Conservation (phyloP, 2,888 invertebrate genomes). For the Drosophila lutescens region DNA sequence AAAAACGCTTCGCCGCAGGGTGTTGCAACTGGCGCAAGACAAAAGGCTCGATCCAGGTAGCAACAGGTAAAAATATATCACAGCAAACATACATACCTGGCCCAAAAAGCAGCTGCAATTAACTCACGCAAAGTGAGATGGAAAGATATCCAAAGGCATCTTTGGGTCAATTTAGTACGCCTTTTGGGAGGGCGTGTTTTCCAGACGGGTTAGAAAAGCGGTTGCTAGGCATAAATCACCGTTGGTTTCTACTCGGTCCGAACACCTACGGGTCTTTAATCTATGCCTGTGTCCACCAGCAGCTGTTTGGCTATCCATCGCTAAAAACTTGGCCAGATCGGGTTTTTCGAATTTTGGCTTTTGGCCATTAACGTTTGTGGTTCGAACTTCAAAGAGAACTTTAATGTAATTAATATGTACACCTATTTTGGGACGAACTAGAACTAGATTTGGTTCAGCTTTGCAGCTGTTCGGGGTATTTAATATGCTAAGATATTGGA, state of each 20-base stretch:
- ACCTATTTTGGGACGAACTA: slow-evolving; percentile 46
- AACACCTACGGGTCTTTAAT: slow-evolving; percentile 47
- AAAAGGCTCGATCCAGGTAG: slow-evolving; percentile 53
- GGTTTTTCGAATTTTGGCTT: slow-evolving; percentile 25
- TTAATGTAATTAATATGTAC: slow-evolving; percentile 43
- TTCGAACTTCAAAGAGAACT: slow-evolving; percentile 14
- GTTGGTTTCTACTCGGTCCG: slow-evolving; percentile 9
- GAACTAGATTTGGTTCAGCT: slow-evolving; percentile 48
- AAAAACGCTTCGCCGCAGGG: slow-evolving; percentile 50
- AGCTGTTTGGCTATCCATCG: slow-evolving; percentile 38
- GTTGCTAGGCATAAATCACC: slow-evolving; percentile 42
- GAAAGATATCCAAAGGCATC: slow-evolving; percentile 36
- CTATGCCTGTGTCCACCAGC: slow-evolving; percentile 37
- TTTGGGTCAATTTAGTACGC: slow-evolving; percentile 48
- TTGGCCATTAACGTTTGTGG: slow-evolving; percentile 7
- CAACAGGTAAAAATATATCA: slow-evolving; percentile 56
- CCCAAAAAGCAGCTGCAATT: slow-evolving; percentile 62
- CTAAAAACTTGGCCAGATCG: slow-evolving; percentile 31
- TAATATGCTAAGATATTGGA: slow-evolving; percentile 22
- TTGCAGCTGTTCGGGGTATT: slow-evolving; percentile 56
- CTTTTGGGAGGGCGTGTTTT: slow-evolving; percentile 31
- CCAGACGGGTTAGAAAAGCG: slow-evolving; percentile 21
- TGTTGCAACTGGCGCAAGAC: slow-evolving; percentile 63
- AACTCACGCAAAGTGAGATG: slow-evolving; percentile 46
- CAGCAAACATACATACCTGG: slow-evolving; percentile 15